Conservation (phyloP, 2,888 invertebrate genomes). For the Anodontia alba region DNA sequence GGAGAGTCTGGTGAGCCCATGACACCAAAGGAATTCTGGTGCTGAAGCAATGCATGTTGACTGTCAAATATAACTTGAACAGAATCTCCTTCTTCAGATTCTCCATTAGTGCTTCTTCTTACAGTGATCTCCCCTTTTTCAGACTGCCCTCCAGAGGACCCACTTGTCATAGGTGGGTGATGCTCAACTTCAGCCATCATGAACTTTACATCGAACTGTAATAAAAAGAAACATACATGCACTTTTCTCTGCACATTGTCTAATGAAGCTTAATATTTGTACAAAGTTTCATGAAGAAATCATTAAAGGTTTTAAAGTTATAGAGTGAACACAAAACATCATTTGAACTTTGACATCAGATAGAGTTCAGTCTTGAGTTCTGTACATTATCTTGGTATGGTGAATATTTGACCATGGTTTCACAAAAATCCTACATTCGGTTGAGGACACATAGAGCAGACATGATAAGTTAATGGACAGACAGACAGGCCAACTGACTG, state of each 20-base stretch:
- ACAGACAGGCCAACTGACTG: too few relatives aligned
- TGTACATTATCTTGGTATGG: too few relatives aligned
- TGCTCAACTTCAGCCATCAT: conserved; percentile 39
- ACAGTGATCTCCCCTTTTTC: conserved; percentile 16
- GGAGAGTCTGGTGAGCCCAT: conserved; percentile 67
- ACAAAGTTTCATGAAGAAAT: too few relatives aligned
- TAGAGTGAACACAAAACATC: too few relatives aligned
- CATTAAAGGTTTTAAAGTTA: too few relatives aligned
- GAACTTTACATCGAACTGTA: neutral
- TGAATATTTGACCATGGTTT: too few relatives aligned
- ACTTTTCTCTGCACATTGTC: neutral
- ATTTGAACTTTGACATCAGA: too few relatives aligned
- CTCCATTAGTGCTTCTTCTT: neutral
- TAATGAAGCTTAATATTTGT: too few relatives aligned
- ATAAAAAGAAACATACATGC: neutral
- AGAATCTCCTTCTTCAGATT: neutral
- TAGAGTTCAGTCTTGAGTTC: too few relatives aligned
- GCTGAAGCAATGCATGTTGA: conserved; percentile 23
- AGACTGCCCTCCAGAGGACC: neutral
- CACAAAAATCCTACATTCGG: too few relatives aligned
- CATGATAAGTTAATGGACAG: too few relatives aligned
- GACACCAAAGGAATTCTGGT: conserved; percentile 47
- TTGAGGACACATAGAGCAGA: too few relatives aligned
- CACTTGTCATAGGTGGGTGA: conserved; percentile 16
- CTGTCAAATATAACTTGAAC: neutral